Conservation (phyloP, 92 coral and sea anemone species). For the Epizoanthus scotinus region DNA sequence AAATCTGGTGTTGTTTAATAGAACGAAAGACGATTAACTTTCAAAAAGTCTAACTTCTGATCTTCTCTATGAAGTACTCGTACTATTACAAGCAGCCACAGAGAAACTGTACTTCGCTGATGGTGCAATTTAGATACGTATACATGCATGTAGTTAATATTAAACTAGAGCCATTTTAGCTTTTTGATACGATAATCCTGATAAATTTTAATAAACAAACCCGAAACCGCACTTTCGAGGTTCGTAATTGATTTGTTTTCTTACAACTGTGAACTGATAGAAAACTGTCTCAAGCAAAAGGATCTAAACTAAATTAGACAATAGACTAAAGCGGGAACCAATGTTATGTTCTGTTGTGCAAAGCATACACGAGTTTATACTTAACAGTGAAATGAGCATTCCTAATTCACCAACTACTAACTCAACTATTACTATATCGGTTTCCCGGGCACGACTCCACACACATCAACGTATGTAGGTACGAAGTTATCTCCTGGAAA, state of each 20-base stretch:
- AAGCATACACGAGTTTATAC: background rate
- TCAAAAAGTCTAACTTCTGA: background rate
- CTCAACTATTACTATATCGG: background rate
- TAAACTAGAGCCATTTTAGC: background rate
- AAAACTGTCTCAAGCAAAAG: background rate
- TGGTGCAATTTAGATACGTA: background rate
- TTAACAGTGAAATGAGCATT: conserved; percentile 2
- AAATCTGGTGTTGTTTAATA: conserved; percentile 8
- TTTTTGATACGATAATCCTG: too few species aligned
- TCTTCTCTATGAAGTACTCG: background rate
- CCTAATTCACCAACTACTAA: conserved; percentile 25
- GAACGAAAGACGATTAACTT: background rate
- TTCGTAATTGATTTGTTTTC: background rate
- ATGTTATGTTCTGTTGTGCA: background rate
- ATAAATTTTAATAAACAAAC: background rate
- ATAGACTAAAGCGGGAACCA: background rate
- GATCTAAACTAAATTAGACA: too few species aligned
- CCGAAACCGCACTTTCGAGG: background rate
- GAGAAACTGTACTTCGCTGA: background rate
- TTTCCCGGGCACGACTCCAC: background rate
- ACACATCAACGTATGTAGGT: background rate
- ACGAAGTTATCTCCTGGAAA: background rate
- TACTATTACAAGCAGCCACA: background rate
- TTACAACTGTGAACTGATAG: background rate
- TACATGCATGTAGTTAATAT: background rate